phyloP scores from a whole-genome alignment of 2,888 invertebrate species.

The Periphyllus acericola region DNA sequence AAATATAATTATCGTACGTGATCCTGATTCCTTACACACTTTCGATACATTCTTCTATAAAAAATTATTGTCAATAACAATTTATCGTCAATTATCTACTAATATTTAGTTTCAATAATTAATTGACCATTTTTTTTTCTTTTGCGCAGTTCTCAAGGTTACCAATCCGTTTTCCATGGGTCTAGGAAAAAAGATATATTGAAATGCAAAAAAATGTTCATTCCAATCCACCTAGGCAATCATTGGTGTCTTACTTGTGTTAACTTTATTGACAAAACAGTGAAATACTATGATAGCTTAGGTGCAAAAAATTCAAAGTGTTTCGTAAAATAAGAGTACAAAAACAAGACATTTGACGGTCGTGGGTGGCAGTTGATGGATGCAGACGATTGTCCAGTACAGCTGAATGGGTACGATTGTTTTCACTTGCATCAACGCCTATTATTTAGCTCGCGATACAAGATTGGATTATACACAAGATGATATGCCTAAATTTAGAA shows the following conservation, averaged over 20 bases:
- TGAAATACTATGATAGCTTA: conserved; percentile 94
- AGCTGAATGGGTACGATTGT: conserved; percentile 98
- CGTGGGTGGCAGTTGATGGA: conserved; percentile 76
- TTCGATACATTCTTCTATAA: no score
- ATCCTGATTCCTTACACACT: no score
- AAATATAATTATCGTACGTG: no score
- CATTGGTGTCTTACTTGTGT: conserved; percentile 97
- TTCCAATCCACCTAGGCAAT: conserved; percentile 92
- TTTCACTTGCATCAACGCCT: conserved; percentile 96
- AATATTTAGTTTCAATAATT: no score
- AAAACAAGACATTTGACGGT: conserved; percentile 87
- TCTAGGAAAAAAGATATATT: conserved; percentile 90
- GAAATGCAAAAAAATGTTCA: conserved; percentile 82
- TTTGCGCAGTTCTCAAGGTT: conserved; percentile 71
- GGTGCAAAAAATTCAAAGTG: conserved; percentile 81
- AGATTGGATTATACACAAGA: conserved; percentile 85
- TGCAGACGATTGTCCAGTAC: conserved; percentile 87
- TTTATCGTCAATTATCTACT: no score
- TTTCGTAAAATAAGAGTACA: conserved; percentile 82
- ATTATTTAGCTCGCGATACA: conserved; percentile 82
- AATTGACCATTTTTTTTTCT: not conserved
- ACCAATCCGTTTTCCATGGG: conserved; percentile 86
- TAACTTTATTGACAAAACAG: conserved; percentile 78
- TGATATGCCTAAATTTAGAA: conserved; percentile 92
- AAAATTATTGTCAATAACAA: conserved; percentile 66